Conservation (phyloP, 2,113 vertebrate genomes). For the Lipotes vexillifer region DNA sequence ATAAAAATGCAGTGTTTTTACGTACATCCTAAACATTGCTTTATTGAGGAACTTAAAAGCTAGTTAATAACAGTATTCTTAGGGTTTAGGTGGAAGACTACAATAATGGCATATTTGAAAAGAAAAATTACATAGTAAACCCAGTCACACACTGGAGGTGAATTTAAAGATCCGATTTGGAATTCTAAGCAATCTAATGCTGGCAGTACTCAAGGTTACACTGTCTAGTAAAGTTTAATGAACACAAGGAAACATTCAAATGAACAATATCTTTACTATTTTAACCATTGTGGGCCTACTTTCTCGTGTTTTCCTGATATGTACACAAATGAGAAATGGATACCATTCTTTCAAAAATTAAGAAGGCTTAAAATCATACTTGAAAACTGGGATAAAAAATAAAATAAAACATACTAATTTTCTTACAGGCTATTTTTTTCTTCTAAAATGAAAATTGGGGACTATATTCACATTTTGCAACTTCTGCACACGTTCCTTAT, state of each 20-base stretch:
- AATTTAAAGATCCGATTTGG: conserved; percentile 38
- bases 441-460: neutral
- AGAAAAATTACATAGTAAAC: conserved; percentile 66
- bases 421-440: neutral
- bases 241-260: conserved; percentile 10
- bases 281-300: neutral
- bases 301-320: neutral
- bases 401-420: neutral
- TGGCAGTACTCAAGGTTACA: conserved; percentile 31
- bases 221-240: neutral
- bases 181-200: conserved; percentile 44
- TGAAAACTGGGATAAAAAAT: neutral
- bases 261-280: neutral
- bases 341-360: neutral
- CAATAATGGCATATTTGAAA: conserved; percentile 55
- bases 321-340: neutral
- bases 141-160: conserved; percentile 1
- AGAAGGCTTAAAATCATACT: neutral
- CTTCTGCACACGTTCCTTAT: neutral
- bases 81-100: conserved; percentile 22
- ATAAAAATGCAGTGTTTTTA: conserved; percentile 61
- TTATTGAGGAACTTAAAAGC: conserved; percentile 66
- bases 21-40: conserved; percentile 47
- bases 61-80: conserved; percentile 65
- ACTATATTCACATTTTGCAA: neutral